These are phyloP conservation scores for Brachyopa scutellaris DNA, from an alignment of 2,888 invertebrate species.

Conservation along the genomic window DNA sequence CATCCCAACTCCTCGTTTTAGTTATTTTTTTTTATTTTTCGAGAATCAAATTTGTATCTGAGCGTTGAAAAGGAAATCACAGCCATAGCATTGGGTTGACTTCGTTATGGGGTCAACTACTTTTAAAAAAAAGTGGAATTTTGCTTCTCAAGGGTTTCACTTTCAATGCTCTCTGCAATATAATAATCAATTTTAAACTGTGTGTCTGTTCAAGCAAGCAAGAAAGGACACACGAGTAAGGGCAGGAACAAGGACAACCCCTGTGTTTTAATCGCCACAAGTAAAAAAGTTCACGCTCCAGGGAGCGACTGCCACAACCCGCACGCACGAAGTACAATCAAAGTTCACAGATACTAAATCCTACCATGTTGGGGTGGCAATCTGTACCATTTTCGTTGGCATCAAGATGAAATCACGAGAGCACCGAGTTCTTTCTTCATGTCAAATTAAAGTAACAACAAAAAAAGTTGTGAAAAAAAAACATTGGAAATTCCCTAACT, in stretches of 20 bases:
- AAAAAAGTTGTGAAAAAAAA: conserved; percentile 44
- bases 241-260: conserved; percentile 61
- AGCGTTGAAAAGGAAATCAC: conserved; percentile 55
- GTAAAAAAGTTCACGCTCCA: conserved; percentile 63
- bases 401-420: conserved; percentile 43
- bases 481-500: conserved; percentile 56
- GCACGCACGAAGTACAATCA: conserved; percentile 52
- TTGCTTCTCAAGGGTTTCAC: conserved; percentile 47
- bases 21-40: no score
- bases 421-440: conserved; percentile 42
- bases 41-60: conserved; percentile 45
- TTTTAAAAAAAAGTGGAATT: conserved; percentile 21
- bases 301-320: conserved; percentile 42
- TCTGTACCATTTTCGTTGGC: conserved; percentile 23
- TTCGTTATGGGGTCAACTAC: conserved; percentile 52
- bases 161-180: conserved; percentile 45
- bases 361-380: conserved; percentile 37
- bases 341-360: conserved; percentile 63
- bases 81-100: conserved; percentile 25
- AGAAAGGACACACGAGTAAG: conserved; percentile 10
- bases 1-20: background rate
- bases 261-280: conserved; percentile 56
- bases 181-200: conserved; percentile 68
- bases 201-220: conserved; percentile 46
- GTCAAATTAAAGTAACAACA: conserved; percentile 62